Conservation (phyloP, 2,888 invertebrate species). For the Rhopalosiphum nymphaeae region DNA sequence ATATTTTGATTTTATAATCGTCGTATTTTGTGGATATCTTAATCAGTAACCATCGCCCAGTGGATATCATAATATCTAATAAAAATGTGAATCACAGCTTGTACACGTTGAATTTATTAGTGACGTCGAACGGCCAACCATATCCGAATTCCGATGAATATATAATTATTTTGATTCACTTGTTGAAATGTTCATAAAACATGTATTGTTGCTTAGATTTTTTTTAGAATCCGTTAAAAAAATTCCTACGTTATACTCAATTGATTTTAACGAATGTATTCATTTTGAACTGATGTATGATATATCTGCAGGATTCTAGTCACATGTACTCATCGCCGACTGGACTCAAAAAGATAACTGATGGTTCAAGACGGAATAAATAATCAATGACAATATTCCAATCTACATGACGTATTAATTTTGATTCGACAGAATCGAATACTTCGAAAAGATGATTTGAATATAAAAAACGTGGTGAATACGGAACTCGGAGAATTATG, state of each 20-base stretch:
- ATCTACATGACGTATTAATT: slow-evolving; percentile 6
- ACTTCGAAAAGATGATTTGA: background rate
- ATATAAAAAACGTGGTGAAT: slow-evolving; percentile 3
- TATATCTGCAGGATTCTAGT: background rate
- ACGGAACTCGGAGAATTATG: slow-evolving; percentile 7
- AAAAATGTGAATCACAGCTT: background rate
- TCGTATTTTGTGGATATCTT: background rate
- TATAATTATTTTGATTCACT: background rate
- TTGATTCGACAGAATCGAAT: background rate
- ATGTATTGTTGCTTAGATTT: background rate
- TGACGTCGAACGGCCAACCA: background rate
- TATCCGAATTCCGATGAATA: background rate
- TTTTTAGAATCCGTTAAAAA: background rate
- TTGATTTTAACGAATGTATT: background rate
- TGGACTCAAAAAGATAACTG: background rate
- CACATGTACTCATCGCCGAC: background rate
- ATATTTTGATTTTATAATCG: background rate
- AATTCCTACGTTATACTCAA: background rate
- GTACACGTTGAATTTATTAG: background rate
- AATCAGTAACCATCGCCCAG: background rate
- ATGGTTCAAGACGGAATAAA: background rate
- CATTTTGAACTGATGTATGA: background rate
- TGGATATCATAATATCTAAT: background rate
- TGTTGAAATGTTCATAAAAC: background rate
- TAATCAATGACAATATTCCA: background rate